Conservation (phyloP, 2,797 vertebrate species). For the Myotis daubentonii region DNA sequence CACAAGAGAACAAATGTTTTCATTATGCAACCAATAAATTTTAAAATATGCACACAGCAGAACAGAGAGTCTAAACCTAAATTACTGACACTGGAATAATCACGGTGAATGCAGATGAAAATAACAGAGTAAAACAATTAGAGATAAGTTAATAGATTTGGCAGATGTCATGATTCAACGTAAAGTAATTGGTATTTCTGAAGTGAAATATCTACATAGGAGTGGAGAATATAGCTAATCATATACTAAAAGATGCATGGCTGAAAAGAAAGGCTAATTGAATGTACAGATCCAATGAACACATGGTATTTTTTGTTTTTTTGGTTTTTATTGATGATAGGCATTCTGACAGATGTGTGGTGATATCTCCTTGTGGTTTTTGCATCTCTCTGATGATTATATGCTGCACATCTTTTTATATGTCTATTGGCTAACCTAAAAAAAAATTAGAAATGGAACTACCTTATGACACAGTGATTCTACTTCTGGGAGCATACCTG, state of each 20-base stretch:
- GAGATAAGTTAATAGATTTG: neutral
- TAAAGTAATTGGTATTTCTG: neutral
- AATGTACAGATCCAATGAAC: neutral
- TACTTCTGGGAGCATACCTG: neutral
- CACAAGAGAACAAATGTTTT: neutral
- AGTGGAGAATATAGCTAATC: neutral
- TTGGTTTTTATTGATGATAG: neutral
- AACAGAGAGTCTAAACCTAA: slow-evolving; percentile 7
- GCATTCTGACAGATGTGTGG: neutral
- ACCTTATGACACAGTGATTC: neutral
- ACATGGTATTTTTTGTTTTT: neutral
- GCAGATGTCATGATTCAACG: neutral
- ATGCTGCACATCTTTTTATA: neutral
- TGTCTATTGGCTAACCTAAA: neutral
- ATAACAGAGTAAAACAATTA: neutral
- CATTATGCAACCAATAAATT: slow-evolving; percentile 18
- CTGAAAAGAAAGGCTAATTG: neutral
- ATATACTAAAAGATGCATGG: neutral
- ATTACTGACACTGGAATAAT: neutral
- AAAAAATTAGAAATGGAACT: neutral
- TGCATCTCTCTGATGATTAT: neutral
- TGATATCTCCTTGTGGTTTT: neutral
- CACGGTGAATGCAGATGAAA: neutral
- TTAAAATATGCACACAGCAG: neutral
- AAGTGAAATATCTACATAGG: neutral